A percentile compares a stretch with the other conserved stretches of the same genome.
phyloP scores from a whole-genome alignment of 2,888 invertebrate genomes.

The Seira musarum region DNA sequence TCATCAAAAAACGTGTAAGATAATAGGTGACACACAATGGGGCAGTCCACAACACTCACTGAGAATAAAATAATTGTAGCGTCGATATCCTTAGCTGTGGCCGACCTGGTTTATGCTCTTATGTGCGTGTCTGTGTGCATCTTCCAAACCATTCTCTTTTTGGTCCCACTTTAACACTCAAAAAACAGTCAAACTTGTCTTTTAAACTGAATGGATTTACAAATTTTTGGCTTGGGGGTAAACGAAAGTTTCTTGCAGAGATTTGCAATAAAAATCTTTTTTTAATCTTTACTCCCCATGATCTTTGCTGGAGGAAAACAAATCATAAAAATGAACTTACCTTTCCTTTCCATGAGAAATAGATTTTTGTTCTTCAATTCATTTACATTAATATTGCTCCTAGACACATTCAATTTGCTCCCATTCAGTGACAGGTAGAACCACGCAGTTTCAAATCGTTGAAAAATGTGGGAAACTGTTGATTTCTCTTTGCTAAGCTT shows the following conservation, averaged over 20 bases:
- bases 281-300: constrained; percentile 21
- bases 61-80: constrained; percentile 66
- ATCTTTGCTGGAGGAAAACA: not conserved
- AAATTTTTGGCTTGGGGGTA: too few species aligned
- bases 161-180: constrained; percentile 54
- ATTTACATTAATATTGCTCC: too few species aligned
- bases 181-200: constrained; percentile 43
- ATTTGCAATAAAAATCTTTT: not conserved
- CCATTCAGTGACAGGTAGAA: too few species aligned
- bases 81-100: constrained; percentile 70
- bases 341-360: too few species aligned
- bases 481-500: too few species aligned
- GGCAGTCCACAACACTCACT: constrained; percentile 45
- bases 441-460: too few species aligned
- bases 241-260: too few species aligned
- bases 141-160: constrained; percentile 26
- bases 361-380: too few species aligned
- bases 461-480: too few species aligned
- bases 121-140: constrained; percentile 27
- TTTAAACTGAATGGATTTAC: too few species aligned
- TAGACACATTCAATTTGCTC: too few species aligned
- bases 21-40: constrained; percentile 20
- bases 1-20: not conserved
- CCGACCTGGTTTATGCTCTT: constrained; percentile 59
- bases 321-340: too few species aligned